A percentile compares a stretch with the other conserved stretches of the same genome.
These are phyloP conservation scores for Ammodytes marinus DNA, from an alignment of 2,113 vertebrate genomes.

Conservation along the genomic window DNA sequence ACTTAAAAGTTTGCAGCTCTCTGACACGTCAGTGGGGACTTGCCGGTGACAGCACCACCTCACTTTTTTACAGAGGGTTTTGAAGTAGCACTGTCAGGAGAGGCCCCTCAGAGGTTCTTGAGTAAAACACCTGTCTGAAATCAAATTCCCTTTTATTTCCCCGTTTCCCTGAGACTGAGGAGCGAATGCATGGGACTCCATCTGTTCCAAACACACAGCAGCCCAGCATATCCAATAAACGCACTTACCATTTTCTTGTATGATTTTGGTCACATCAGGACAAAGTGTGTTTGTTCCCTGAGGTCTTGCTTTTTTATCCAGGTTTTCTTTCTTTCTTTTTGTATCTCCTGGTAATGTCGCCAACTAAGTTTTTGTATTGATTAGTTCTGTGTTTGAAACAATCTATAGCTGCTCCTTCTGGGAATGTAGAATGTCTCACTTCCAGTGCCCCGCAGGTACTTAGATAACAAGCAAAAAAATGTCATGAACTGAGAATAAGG, in stretches of 20 bases:
- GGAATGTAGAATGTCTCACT: constrained; percentile 36
- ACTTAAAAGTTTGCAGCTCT: constrained; percentile 51
- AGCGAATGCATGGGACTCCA: constrained; percentile 21
- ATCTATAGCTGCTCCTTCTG: constrained; percentile 10
- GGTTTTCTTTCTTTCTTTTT: neutral
- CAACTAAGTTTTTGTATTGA: neutral
- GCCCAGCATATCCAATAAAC: neutral
- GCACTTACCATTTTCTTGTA: neutral
- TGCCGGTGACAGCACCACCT: constrained; percentile 66
- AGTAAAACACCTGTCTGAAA: constrained; percentile 75
- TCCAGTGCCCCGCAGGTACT: constrained; percentile 35
- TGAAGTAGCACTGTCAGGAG: constrained; percentile 69
- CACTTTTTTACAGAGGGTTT: constrained; percentile 64
- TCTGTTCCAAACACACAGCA: constrained; percentile 12
- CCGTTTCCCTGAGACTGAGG: constrained; percentile 42
- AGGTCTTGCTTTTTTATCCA: neutral
- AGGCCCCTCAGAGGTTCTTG: constrained; percentile 53
- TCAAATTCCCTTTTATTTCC: constrained; percentile 62
- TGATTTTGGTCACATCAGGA: no score
- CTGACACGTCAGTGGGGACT: constrained; percentile 61
- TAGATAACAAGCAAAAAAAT: constrained; percentile 15
- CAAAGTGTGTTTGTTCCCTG: no score
- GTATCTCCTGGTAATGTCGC: neutral
- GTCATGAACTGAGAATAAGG: neutral
- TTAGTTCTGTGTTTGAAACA: constrained; percentile 15